These are phyloP conservation scores for Eleginops maclovinus DNA, from an alignment of 2,113 vertebrate genomes.

Conservation along the genomic window DNA sequence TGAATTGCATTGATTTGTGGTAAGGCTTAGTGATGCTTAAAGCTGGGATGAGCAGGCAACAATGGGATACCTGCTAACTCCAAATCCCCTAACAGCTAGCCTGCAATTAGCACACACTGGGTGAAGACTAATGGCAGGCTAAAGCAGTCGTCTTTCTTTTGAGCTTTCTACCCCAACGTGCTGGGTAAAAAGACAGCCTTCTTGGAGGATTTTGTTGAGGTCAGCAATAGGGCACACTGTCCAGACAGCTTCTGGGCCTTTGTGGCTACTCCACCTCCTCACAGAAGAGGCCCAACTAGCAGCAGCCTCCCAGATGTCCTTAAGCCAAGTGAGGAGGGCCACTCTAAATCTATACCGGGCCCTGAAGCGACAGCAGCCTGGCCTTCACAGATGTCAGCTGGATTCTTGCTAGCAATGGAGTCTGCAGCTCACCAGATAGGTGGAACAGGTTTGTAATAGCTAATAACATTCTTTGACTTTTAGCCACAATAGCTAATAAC, in stretches of 20 bases:
- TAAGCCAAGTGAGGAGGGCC: slow-evolving; percentile 11
- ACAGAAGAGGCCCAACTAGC: slow-evolving; percentile 16
- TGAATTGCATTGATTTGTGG: slow-evolving; percentile 14
- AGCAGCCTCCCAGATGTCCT: slow-evolving; percentile 18
- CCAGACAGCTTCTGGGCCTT: not conserved
- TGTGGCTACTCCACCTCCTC: slow-evolving; percentile 1
- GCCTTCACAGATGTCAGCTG: slow-evolving; percentile 8
- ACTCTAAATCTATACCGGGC: not conserved
- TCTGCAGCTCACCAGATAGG: slow-evolving; percentile 9
- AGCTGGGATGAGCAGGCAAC: slow-evolving; percentile 9
- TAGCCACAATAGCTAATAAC: too few relatives aligned
- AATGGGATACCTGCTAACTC: slow-evolving; percentile 9
- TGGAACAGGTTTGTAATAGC: slow-evolving; percentile 4
- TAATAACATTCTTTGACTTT: too few relatives aligned
- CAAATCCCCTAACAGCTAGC: slow-evolving; percentile 21
- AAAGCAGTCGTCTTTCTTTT: not conserved
- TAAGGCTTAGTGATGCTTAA: slow-evolving; percentile 5
- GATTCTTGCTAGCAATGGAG: slow-evolving; percentile 11
- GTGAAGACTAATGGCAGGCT: slow-evolving; percentile 36
- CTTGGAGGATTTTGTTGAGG: slow-evolving; percentile 5
- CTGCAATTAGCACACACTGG: slow-evolving; percentile 34
- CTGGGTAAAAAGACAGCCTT: not conserved
- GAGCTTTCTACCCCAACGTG: slow-evolving; percentile 19
- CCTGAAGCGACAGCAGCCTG: slow-evolving; percentile 7
- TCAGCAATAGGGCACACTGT: not conserved